Evolutionary conservation across 2,113 vertebrate species (phyloP).

Genomic region (Calyptommatus sinebrachiatus): DNA sequence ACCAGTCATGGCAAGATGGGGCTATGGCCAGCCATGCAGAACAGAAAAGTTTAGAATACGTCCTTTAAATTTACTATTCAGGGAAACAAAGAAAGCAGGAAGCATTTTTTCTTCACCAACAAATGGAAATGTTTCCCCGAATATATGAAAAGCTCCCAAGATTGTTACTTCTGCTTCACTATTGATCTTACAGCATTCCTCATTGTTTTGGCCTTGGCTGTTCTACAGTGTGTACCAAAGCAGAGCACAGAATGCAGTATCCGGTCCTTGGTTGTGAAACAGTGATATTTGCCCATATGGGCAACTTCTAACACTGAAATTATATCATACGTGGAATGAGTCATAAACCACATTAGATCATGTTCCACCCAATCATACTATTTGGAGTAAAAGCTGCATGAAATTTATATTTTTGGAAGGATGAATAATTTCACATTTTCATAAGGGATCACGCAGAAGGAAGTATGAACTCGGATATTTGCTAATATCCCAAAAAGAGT

Average conservation of each 20-base stretch:
- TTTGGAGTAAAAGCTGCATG: slow-evolving; percentile 13
- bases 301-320: neutral
- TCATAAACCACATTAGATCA: slow-evolving; percentile 3
- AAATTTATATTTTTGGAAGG: slow-evolving; percentile 37
- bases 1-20: too few relatives aligned
- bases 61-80: too few relatives aligned
- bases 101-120: too few relatives aligned
- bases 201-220: neutral
- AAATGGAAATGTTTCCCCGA: too few relatives aligned
- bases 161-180: neutral
- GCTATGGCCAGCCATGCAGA: too few relatives aligned
- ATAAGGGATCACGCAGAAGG: slow-evolving; percentile 32
- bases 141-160: too few relatives aligned
- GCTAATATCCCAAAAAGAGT: slow-evolving; percentile 35
- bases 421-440: neutral
- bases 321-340: neutral
- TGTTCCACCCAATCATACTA: slow-evolving; percentile 14
- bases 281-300: neutral
- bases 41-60: too few relatives aligned
- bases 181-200: neutral
- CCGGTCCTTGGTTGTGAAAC: neutral
- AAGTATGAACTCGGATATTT: slow-evolving; percentile 34
- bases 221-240: neutral
- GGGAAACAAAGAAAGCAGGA: too few relatives aligned
- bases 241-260: neutral